phyloP scores from a whole-genome alignment of 2,113 vertebrate genomes.

The Taurulus bubalis region DNA sequence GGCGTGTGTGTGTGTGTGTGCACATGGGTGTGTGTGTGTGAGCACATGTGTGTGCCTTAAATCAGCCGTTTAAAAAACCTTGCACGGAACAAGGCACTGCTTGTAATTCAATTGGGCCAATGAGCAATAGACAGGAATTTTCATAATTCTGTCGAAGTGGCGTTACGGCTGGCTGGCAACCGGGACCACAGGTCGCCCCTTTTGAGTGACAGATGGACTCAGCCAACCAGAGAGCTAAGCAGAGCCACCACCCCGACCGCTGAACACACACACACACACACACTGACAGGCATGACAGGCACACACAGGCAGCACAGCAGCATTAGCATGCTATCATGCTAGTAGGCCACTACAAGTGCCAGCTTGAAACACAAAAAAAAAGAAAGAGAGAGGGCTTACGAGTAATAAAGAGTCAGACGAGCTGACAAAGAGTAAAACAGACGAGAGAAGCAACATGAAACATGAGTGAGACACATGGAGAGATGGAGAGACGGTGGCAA shows the following conservation, averaged over 20 bases:
- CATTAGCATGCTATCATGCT: constrained; percentile 64
- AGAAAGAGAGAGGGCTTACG: not conserved
- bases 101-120: constrained; percentile 87
- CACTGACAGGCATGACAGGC: constrained; percentile 75
- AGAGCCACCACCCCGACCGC: constrained; percentile 70
- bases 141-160: constrained; percentile 87
- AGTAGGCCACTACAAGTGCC: constrained; percentile 10
- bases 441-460: not conserved
- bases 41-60: constrained; percentile 46
- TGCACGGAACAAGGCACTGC: constrained; percentile 61
- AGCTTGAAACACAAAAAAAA: constrained; percentile 6
- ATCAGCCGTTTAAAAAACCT: constrained; percentile 70
- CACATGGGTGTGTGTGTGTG: not conserved
- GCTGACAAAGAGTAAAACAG: constrained; percentile 8
- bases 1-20: not conserved
- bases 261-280: constrained; percentile 59
- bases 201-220: constrained; percentile 93
- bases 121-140: constrained; percentile 87
- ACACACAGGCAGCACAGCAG: constrained; percentile 82
- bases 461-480: constrained; percentile 6
- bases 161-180: constrained; percentile 82
- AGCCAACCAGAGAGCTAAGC: constrained; percentile 90
- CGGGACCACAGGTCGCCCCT: constrained; percentile 84
- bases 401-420: constrained; percentile 13
- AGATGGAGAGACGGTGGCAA: constrained; percentile 14